Evolutionary conservation across 2,797 vertebrate genomes (phyloP), one percentile per base, ranked within the genome.

Genomic region (Vespertilio murinus): DNA sequence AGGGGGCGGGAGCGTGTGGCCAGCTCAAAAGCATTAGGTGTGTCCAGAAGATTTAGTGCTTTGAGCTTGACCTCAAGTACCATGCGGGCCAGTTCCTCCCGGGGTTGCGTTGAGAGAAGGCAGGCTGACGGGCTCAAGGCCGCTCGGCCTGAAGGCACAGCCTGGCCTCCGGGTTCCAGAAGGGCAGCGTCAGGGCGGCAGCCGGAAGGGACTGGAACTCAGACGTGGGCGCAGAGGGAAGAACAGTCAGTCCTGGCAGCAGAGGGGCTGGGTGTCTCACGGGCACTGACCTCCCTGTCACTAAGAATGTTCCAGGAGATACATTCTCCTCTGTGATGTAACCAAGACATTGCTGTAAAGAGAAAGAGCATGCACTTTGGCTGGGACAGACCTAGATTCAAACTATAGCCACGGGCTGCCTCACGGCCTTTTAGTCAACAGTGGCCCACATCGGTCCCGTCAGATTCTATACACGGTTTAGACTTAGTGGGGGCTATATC

Each of bases 191-290:
- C 33, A 22, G 42, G 69, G 49, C 0, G 0, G 59, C 30, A 40
- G 78, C 20, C 28, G 16, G 84, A 73, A 73, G n/a, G 49, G 65
- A 78, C 85, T 35, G 28, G 74, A 80, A 84, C 69, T 52, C 79
- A 88, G 65, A 73, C 52, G 52, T 85, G 80, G 56, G 13, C 33
- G 38, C 67, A 6, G 59, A 35, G 67, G 56, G 80, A 89, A 79
- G 71, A 61, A 54, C 35, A 40, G 42, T 65, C 54, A 40, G n/a
- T 35, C 23, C 5, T 33, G 73, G 40, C 40, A 18, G 23, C n/a
- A 18, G 86, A 33, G 25, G 86, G 9, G 5, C 56, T 30, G 25
- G 65, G 16, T 64, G 2, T 74, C 74, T 92, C 30, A 16, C 1
- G 28, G 47, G 6, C 11, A 20, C 28, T 73, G 30, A 75, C 23